These are phyloP conservation scores for Prunella fulvescens DNA, from an alignment of 2,113 vertebrate species.

Conservation along the genomic window DNA sequence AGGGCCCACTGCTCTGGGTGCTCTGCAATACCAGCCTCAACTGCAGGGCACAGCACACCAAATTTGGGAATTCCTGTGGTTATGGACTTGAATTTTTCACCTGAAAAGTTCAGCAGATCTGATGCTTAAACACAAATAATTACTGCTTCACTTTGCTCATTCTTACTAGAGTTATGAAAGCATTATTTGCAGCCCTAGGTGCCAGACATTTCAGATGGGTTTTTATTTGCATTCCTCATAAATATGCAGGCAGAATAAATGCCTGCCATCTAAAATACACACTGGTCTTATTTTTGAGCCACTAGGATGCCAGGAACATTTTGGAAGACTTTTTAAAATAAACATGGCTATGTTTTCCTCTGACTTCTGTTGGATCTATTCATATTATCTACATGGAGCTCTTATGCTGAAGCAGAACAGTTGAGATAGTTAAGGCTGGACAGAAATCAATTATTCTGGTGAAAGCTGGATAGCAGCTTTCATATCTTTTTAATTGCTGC, in stretches of 20 bases:
- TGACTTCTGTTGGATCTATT: background rate
- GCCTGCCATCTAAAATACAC: background rate
- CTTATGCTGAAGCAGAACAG: background rate
- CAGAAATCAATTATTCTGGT: conserved; percentile 53
- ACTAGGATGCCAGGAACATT: background rate
- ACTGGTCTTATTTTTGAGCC: background rate
- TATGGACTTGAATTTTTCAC: background rate
- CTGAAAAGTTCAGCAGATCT: background rate
- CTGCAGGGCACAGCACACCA: background rate
- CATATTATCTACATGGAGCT: background rate
- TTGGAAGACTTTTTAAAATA: background rate
- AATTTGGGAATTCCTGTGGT: background rate
- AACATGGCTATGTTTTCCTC: background rate
- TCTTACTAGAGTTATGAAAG: background rate
- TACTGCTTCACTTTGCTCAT: background rate
- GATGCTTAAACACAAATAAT: background rate
- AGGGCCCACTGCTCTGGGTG: accelerated
- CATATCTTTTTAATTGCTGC: conserved; percentile 24
- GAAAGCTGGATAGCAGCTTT: conserved; percentile 6
- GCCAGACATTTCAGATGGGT: background rate
- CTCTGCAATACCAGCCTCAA: background rate
- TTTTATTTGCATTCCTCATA: conserved; percentile 13
- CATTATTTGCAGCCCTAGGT: background rate
- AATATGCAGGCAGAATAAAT: background rate
- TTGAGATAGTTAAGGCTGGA: background rate